These are phyloP conservation scores for Microcaecilia unicolor DNA, from an alignment of 2,797 vertebrate species.

Conservation along the genomic window DNA sequence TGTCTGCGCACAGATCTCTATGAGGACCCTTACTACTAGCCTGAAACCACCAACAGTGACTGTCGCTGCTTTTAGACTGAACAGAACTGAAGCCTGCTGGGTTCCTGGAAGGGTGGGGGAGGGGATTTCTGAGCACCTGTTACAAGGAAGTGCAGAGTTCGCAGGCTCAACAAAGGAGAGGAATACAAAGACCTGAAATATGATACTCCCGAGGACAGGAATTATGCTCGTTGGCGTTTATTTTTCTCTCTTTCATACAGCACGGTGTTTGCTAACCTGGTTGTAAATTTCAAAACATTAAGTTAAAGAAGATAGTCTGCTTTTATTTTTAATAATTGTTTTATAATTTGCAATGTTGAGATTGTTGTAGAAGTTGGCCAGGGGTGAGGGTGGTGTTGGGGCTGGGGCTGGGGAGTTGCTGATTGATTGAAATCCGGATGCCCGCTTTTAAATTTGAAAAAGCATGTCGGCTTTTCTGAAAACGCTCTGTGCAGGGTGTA, in stretches of 20 bases:
- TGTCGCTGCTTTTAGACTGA: background rate
- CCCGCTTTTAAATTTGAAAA: no score
- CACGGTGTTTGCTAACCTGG: background rate
- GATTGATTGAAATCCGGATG: no score
- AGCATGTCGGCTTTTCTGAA: no score
- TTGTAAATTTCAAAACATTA: background rate
- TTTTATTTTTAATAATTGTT: background rate
- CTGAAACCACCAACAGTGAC: background rate
- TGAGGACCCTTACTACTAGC: no score
- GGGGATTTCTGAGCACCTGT: background rate
- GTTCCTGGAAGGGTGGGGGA: background rate
- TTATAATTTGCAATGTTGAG: background rate
- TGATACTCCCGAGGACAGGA: background rate
- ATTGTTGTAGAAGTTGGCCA: background rate
- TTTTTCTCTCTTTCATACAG: background rate
- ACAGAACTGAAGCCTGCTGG: background rate
- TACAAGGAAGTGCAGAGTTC: background rate
- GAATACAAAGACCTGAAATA: background rate
- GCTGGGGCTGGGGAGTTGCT: no score
- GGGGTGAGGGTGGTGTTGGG: no score
- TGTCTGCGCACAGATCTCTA: constrained; percentile 68
- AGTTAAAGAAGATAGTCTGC: background rate
- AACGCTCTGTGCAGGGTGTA: no score
- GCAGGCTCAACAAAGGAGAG: background rate
- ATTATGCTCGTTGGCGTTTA: background rate